Conservation (phyloP, 2,888 invertebrate genomes). For the Andricus curvator region DNA sequence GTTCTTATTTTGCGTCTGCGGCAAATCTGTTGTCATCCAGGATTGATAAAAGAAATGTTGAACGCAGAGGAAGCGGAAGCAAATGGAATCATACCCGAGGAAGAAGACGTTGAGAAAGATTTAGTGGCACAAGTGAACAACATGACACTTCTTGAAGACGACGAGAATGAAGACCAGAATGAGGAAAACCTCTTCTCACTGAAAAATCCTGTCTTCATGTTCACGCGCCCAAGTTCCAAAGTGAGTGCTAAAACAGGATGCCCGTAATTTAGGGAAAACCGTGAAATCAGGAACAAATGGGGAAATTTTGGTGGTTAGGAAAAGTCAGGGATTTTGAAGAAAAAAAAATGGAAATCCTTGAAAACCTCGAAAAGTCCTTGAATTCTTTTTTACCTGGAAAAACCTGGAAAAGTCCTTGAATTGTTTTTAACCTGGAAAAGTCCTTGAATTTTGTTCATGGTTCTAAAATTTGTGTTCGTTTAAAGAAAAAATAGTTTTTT, state of each 20-base stretch:
- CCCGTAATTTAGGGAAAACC: too few species aligned
- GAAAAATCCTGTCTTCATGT: constrained; percentile 86
- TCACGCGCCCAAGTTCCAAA: constrained; percentile 83
- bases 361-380: too few species aligned
- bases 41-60: constrained; percentile 85
- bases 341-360: too few species aligned
- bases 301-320: too few species aligned
- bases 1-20: constrained; percentile 90
- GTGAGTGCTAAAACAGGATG: constrained; percentile 45
- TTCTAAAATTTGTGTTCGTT: too few species aligned
- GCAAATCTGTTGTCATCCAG: constrained; percentile 94
- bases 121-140: constrained; percentile 56
- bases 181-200: constrained; percentile 83
- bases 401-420: too few species aligned
- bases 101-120: constrained; percentile 52
- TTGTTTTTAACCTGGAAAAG: too few species aligned
- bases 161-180: constrained; percentile 52
- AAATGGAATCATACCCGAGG: constrained; percentile 70
- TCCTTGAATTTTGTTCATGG: too few species aligned
- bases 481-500: too few species aligned
- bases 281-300: too few species aligned
- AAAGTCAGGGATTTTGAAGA: too few species aligned
- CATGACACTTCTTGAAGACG: constrained; percentile 57
- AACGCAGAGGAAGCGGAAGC: constrained; percentile 75
- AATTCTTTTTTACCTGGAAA: too few species aligned